Evolutionary conservation across 2,888 invertebrate species (phyloP).

Genomic region (Ormia ochracea): DNA sequence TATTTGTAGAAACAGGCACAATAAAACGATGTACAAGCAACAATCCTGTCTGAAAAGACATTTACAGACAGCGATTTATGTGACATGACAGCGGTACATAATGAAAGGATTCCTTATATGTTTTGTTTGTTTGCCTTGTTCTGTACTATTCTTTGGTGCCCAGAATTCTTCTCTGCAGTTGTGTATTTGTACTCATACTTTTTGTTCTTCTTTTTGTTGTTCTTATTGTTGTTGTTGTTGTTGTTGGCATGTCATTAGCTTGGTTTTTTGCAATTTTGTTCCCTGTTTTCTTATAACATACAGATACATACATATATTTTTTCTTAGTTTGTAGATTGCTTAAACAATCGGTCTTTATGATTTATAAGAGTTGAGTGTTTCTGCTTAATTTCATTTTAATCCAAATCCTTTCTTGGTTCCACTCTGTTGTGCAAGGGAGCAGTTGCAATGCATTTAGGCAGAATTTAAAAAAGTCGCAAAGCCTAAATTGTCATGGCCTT

Average conservation of each 20-base stretch:
- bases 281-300: not conserved
- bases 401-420: conserved; percentile 13
- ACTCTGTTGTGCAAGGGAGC: not conserved
- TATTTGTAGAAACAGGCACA: conserved; percentile 18
- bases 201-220: conserved; percentile 25
- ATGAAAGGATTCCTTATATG: conserved; percentile 68
- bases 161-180: conserved; percentile 18
- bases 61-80: conserved; percentile 64
- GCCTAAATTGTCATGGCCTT: not conserved
- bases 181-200: conserved; percentile 39
- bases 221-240: conserved; percentile 8
- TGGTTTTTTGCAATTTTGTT: not conserved
- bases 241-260: not conserved
- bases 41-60: conserved; percentile 59
- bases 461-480: not conserved
- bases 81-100: conserved; percentile 70
- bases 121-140: conserved; percentile 49
- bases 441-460: not conserved
- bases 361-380: conserved; percentile 27
- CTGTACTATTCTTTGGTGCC: conserved; percentile 31
- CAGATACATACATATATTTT: too few relatives aligned
- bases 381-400: conserved; percentile 39
- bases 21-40: conserved; percentile 27
- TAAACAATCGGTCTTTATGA: conserved; percentile 41
- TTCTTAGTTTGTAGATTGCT: not conserved